A percentile compares a stretch with the other conserved stretches of the same genome.
Evolutionary conservation across 2,113 vertebrate genomes (phyloP).

Genomic region (mouse (Mus musculus)): DNA sequence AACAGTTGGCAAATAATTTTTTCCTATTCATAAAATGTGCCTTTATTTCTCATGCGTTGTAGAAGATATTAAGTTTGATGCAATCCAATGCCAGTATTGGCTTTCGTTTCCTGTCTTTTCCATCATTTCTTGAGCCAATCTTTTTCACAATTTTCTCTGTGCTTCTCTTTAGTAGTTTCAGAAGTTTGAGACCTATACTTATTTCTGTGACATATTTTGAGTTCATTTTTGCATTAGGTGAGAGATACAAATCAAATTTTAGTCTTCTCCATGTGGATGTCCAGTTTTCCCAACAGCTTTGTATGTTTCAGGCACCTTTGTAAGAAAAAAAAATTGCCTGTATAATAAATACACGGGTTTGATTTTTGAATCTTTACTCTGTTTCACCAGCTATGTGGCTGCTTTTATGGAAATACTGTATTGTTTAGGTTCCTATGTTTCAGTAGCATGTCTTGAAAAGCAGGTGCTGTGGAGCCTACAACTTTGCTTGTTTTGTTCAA

Average conservation of each 20-base stretch:
- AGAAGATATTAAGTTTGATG: not conserved
- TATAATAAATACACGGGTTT: too few species aligned
- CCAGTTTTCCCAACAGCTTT: too few species aligned
- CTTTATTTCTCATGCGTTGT: not conserved
- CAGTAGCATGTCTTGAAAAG: too few species aligned
- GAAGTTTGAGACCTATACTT: not conserved
- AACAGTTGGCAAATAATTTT: not conserved
- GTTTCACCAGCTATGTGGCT: too few species aligned
- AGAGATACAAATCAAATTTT: not conserved
- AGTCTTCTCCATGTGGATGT: too few species aligned
- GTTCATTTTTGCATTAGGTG: not conserved
- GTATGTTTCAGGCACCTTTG: not conserved
- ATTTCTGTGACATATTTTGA: not conserved
- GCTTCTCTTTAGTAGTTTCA: not conserved
- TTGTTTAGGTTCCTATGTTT: too few species aligned
- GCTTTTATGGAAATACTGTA: too few species aligned
- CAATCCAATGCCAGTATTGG: too few species aligned
- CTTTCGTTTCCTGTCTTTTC: not conserved
- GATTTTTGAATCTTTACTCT: too few species aligned
- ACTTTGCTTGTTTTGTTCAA: too few species aligned
- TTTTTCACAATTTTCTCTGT: not conserved
- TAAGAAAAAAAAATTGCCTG: too few species aligned
- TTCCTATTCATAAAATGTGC: not conserved
- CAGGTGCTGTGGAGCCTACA: too few species aligned
- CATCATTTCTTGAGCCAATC: not conserved